These are phyloP conservation scores for Papilio gigon DNA, from an alignment of 2,888 invertebrate genomes.

Conservation along the genomic window DNA sequence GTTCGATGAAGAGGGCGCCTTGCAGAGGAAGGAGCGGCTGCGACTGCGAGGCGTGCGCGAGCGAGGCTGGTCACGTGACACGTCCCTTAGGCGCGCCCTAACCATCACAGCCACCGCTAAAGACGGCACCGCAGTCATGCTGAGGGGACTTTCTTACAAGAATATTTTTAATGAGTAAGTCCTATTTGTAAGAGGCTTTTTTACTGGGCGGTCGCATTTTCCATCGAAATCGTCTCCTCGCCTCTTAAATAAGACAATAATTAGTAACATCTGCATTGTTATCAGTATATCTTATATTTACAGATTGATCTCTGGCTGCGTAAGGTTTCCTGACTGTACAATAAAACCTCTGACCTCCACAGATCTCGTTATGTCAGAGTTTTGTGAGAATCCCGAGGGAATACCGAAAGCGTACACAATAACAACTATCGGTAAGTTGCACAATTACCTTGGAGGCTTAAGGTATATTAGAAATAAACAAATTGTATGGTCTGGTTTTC, in stretches of 20 bases:
- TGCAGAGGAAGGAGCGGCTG: slow-evolving; percentile 63
- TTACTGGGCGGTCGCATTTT: too few relatives aligned
- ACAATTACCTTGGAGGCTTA: neutral
- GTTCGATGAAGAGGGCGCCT: slow-evolving; percentile 64
- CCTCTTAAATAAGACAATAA: too few relatives aligned
- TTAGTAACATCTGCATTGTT: neutral
- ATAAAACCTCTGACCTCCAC: slow-evolving; percentile 69
- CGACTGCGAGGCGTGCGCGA: slow-evolving; percentile 80
- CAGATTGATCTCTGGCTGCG: slow-evolving; percentile 81
- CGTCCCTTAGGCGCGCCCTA: slow-evolving; percentile 57
- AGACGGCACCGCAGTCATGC: slow-evolving; percentile 82
- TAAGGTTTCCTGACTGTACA: slow-evolving; percentile 71
- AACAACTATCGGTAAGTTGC: slow-evolving; percentile 74
- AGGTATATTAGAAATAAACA: too few relatives aligned
- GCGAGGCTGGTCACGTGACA: slow-evolving; percentile 63
- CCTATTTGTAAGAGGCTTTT: too few relatives aligned
- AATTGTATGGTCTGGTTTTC: too few relatives aligned
- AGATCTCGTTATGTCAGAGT: slow-evolving; percentile 75
- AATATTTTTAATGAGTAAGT: slow-evolving; percentile 82
- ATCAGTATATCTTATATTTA: slow-evolving; percentile 39
- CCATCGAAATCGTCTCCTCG: too few relatives aligned
- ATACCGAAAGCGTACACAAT: slow-evolving; percentile 76
- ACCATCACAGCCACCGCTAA: slow-evolving; percentile 67
- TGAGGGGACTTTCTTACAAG: slow-evolving; percentile 79
- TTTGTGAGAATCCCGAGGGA: slow-evolving; percentile 66